phyloP scores from a whole-genome alignment of 2,113 vertebrate genomes.

The Takifugu flavidus region DNA sequence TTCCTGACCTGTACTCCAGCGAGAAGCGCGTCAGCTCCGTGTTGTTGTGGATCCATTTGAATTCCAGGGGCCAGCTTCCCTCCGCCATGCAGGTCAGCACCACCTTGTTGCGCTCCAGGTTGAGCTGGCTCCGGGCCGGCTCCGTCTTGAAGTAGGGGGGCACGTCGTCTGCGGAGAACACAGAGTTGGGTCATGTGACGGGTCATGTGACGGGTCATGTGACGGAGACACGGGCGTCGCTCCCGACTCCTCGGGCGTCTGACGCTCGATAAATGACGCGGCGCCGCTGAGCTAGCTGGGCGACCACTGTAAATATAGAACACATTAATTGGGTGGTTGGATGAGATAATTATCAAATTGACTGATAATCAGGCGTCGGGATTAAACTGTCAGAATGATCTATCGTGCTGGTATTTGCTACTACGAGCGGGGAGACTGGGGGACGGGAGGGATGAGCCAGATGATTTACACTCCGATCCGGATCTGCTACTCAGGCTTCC shows the following conservation, averaged over 20 bases:
- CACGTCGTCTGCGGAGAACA: slow-evolving; percentile 83
- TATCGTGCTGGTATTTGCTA: slow-evolving; percentile 66
- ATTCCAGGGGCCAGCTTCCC: slow-evolving; percentile 98
- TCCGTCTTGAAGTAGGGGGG: slow-evolving; percentile 99
- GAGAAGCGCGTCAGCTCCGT: slow-evolving; percentile 93
- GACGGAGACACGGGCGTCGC: slow-evolving; percentile 20
- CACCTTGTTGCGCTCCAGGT: slow-evolving; percentile 94
- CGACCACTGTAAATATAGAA: slow-evolving; percentile 78
- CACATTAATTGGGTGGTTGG: slow-evolving; percentile 76
- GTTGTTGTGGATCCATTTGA: slow-evolving; percentile 96
- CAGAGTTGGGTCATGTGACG: not conserved
- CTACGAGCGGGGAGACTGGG: not conserved
- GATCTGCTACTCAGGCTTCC: not conserved
- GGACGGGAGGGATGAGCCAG: slow-evolving; percentile 8
- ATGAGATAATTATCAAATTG: slow-evolving; percentile 78
- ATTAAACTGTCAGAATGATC: slow-evolving; percentile 79
- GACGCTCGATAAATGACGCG: slow-evolving; percentile 56
- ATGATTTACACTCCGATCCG: slow-evolving; percentile 40
- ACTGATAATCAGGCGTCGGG: slow-evolving; percentile 75
- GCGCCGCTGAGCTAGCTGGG: slow-evolving; percentile 53
- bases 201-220: too few species aligned
- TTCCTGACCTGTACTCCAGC: slow-evolving; percentile 88
- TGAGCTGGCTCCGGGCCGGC: slow-evolving; percentile 89
- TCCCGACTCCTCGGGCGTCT: slow-evolving; percentile 9
- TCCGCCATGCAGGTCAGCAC: slow-evolving; percentile 98